Base-by-base conservation (phyloP, 30 jellyfish, hydroid and myxozoan species). In the Haliclystus octoradiatus region DNA sequence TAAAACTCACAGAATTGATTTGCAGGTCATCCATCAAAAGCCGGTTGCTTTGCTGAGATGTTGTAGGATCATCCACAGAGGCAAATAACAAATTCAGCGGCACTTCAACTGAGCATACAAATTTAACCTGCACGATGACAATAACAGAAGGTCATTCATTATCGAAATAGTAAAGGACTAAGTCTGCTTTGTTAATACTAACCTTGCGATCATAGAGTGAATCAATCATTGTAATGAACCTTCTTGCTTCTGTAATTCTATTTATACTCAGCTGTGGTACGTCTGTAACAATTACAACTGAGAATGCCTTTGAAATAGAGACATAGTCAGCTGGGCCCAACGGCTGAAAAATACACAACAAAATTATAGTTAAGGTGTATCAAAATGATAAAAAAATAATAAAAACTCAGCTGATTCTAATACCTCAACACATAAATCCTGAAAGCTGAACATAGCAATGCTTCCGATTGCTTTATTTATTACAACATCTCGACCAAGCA, bases 261-360 rank as follows among this genome's bases (percentile, higher is more conserved):
- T 74, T 81, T 0, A 79, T 52, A 72, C 65, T 77, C 85, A 89
- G 52, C 28, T 76, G 93, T 0, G 98, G 98, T 34, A 89, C 77
- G 50, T 71, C 90, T 23, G 79, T 53, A 7, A 89, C 72, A 52
- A 89, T 66, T 3, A 89, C 86, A 2, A 94, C 80, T 40, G 74
- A 82, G 49, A 75, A 89, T 34, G 78, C 80, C 63, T 76, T 76
- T 47, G 98, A 66, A 4, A 89, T 72, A 0, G 86, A 95, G 33
- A 89, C 26, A 63, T 75, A 89, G 65, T 89, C 98, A 0, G 93
- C 98, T 31, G 95, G 93, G 4, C 98, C 98, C 28, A 73, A 71
- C 9, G 94, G 89, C 94, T 80, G 33, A 47, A 49, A 61, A 52
- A 19, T 33, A 65, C 26, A n/a, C n/a, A n/a, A n/a, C n/a, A n/a